Base-by-base conservation (phyloP, 2,113 vertebrate species). In the Ia io region DNA sequence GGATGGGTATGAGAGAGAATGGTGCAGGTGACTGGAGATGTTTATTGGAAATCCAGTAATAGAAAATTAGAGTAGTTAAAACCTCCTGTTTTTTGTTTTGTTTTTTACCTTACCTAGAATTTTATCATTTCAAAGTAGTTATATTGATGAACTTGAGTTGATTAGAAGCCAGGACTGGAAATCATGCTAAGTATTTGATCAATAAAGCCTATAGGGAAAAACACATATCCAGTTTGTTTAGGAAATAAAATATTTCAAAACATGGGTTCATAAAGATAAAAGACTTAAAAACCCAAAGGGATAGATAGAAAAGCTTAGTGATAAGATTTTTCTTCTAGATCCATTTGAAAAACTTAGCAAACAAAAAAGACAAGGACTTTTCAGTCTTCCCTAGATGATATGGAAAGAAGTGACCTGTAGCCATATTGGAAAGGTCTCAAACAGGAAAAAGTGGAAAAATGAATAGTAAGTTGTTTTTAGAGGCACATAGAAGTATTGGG, bases 221-320 rank as follows among this genome's bases (percentile, higher is more conserved):
- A 94, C 71, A 73, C 10, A 20, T 59, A 6, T 32, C 2, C 12
- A 32, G 9, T 80, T 94, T 80, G 32, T 79, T 94, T 83, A 93
- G 85, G 40, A 92, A 95, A 63, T 59, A 83, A 90, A 91, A 49
- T 83, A 95, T 28, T 87, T 10, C 14, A 79, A 92, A 78, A 49
- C 51, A 37, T 49, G 59, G 51, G 51, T 90, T 92, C 32, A 80
- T 49, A 42, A 97, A 87, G 42, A 89, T 89, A 88, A 51, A 30
- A 30, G 23, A 61, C 32, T 88, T 53, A 61, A 90, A 92, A 90
- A 83, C 44, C 47, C 5, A 18, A n/a, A 79, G 49, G 51, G 69
- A 56, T 79, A 73, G 22, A 76, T 35, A 70, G 4, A 23, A 92
- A 56, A 93, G 14, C 28, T 77, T 70, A 35, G 17, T 61, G 35